phyloP scores from a whole-genome alignment of 1,140 invertebrate genomes.

The Dermatophagoides farinae region DNA sequence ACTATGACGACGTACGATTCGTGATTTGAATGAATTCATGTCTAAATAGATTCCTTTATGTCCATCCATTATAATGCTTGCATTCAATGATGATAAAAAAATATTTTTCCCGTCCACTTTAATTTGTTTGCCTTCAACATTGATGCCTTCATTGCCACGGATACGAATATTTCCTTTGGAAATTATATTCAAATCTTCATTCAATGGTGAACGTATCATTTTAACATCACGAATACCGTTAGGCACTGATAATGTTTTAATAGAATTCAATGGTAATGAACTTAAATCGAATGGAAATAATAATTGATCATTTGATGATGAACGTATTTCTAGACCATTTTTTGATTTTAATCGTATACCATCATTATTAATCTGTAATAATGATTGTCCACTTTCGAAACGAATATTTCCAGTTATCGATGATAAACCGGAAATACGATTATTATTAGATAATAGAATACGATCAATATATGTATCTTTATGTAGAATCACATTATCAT shows the following conservation, averaged over 20 bases:
- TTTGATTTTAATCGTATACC: slow-evolving; percentile 8
- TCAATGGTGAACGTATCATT: slow-evolving; percentile 14
- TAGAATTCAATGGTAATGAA: slow-evolving; percentile 7
- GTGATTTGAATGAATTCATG: not conserved
- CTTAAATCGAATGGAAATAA: slow-evolving; percentile 14
- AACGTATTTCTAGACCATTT: slow-evolving; percentile 10
- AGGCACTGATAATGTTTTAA: slow-evolving; percentile 5
- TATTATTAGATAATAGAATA: slow-evolving; percentile 7
- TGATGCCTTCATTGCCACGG: slow-evolving; percentile 11
- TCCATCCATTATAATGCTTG: slow-evolving; percentile 8
- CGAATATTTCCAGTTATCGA: slow-evolving; percentile 9
- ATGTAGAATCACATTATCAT: slow-evolving; percentile 10
- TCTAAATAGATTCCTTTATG: slow-evolving; percentile 10
- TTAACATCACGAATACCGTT: slow-evolving; percentile 11
- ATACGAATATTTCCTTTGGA: slow-evolving; percentile 1
- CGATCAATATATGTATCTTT: slow-evolving; percentile 6
- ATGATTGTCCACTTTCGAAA: slow-evolving; percentile 5
- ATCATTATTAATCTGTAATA: not conserved
- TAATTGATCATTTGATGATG: not conserved
- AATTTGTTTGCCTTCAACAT: slow-evolving; percentile 10
- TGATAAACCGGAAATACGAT: not conserved
- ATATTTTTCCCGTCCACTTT: slow-evolving; percentile 2
- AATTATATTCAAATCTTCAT: slow-evolving; percentile 10
- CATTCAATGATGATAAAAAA: slow-evolving; percentile 9
- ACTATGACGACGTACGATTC: not conserved